Base-by-base conservation (phyloP, 1,140 invertebrate species). In the Meteorus sp. region DNA sequence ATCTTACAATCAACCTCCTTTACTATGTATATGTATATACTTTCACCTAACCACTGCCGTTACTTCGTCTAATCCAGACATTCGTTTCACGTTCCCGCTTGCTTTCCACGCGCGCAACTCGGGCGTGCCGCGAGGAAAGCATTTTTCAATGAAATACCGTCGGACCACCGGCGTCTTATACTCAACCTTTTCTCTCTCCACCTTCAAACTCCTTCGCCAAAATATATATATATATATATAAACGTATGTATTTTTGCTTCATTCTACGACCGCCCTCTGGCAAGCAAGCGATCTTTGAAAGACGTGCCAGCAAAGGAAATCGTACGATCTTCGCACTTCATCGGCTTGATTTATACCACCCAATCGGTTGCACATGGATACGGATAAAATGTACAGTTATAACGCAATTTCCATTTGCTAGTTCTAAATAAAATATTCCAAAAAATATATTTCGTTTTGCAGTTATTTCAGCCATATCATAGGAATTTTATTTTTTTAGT, bases 31-130 rank as follows among this genome's bases (percentile, higher is more conserved):
- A 59, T 61, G 64, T 52, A 63, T 65, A 59, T 63, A 63, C 11
- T 53, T 52, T 62, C 17, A 22, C 19, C 15, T 54, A 25, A 8
- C n/a, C 19, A 67, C 67, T 65, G 62, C 57, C 63, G 66, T 72
- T 65, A 69, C 66, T 67, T 56, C 57, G 60, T 67, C 66, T 73
- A 74, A 76, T 72, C 71, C 67, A 53, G 63, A 65, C 70, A 74
- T 74, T 73, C 68, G 65, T 73, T 71, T 59, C 45, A 60, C 54
- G 51, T 62, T 55, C 20, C 13, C 50, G 22, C 52, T 22, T 48
- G 44, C 48, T 62, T 54, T 61, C 25, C 35, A 58, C 33, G 41
- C 47, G 17, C 39, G 27, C 35, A 44, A 17, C 19, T 35, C 44
- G 31, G 52, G 58, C 22, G 43, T 52, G 27, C 31, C 22, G 41